Base-by-base conservation (phyloP, 2,888 invertebrate genomes). In the Melikaiella ostensackeni region DNA sequence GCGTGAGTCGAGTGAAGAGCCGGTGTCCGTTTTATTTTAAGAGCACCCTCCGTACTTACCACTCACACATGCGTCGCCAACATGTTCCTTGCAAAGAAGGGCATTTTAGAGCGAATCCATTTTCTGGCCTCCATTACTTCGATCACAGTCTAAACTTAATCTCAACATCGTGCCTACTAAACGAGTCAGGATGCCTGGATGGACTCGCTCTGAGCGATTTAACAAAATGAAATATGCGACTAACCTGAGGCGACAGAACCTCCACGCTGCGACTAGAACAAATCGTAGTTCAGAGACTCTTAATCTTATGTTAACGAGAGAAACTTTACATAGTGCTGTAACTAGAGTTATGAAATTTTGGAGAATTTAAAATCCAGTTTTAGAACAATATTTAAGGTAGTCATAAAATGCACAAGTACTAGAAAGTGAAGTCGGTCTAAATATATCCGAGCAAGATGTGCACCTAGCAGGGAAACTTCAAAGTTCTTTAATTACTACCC, bases 41-140 rank as follows among this genome's bases (percentile, higher is more conserved):
- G 83, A 89, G 86, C 88, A 86, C 88, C 86, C 86, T 88, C 86
- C 84, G 89, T 91, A 91, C 91, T 91, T 91, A 91, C 91, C 91
- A 89, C 90, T 90, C 88, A 89, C 87, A 89, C 88, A 89, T 87
- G 87, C 86, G 87, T 87, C 84, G 87, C 83, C 87, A 88, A 89
- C 85, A 87, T 85, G 89, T 90, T 89, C 86, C 89, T 90, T 89
- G 86, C 86, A 88, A 89, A 84, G 87, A 88, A 89, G 84, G 84
- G 77, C 81, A 82, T 84, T 79, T 83, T 80, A 79, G 83, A 83
- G 81, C 85, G 85, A 88, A 84, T 84, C 85, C 83, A 83, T 86
- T 78, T 80, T 83, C 78, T 13, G 66, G 30, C 27, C 27, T 46
- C 16, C 38, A 24, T 74, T n/a, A 35, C 7, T 35, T 33, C 11